Percentiles rank a stretch among this genome's conserved stretches.
phyloP scores from a whole-genome alignment of 2,113 vertebrate genomes.

The Eolophus roseicapilla region DNA sequence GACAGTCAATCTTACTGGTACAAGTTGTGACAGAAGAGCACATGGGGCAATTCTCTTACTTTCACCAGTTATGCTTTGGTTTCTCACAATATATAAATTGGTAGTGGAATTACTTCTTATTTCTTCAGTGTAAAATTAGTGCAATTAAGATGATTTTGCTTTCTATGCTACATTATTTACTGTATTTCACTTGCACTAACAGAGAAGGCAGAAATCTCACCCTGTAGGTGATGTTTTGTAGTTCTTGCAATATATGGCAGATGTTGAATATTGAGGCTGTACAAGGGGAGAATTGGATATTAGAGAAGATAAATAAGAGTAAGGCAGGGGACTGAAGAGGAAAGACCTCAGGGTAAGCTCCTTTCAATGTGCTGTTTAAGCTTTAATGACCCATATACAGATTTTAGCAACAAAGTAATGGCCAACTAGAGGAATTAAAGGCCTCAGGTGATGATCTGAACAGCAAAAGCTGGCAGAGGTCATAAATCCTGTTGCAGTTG shows the following conservation, averaged over 20 bases:
- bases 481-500: not conserved
- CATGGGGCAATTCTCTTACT: not conserved
- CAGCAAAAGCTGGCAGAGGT: not conserved
- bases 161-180: not conserved
- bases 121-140: not conserved
- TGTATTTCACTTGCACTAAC: not conserved
- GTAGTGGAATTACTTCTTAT: not conserved
- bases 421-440: not conserved
- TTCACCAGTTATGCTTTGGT: not conserved
- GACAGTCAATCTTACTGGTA: not conserved
- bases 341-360: not conserved
- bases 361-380: not conserved
- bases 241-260: not conserved
- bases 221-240: not conserved
- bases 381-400: conserved; percentile 9
- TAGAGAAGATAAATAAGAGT: not conserved
- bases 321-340: not conserved
- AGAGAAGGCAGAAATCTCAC: not conserved
- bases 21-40: not conserved
- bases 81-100: not conserved
- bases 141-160: not conserved
- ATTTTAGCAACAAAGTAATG: conserved; percentile 2
- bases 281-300: not conserved
- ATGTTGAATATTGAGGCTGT: not conserved
- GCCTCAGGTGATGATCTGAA: not conserved